Conservation (phyloP, 2,888 invertebrate genomes). For the Nemurella pictetii region DNA sequence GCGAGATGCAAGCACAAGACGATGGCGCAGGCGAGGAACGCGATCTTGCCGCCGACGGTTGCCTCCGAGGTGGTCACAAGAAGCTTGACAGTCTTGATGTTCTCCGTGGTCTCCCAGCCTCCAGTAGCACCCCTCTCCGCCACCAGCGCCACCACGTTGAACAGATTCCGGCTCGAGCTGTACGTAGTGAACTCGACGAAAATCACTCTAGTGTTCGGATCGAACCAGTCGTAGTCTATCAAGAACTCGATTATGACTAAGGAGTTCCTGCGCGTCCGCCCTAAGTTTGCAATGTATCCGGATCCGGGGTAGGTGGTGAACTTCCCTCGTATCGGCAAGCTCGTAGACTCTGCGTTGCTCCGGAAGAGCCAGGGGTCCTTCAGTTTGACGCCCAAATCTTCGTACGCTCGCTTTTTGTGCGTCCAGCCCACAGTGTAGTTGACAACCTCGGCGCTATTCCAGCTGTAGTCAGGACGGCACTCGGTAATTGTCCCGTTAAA, state of each 20-base stretch:
- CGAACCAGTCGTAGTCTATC: constrained; percentile 33
- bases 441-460: neutral
- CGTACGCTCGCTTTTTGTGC: neutral
- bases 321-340: constrained; percentile 26
- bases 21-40: constrained; percentile 3
- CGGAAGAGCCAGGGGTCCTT: constrained; percentile 31
- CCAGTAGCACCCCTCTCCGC: constrained; percentile 30
- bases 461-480: constrained; percentile 2
- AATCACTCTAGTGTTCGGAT: constrained; percentile 31
- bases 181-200: constrained; percentile 37
- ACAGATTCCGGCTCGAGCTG: constrained; percentile 36
- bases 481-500: neutral
- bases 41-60: neutral
- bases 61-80: neutral
- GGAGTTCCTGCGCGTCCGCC: constrained; percentile 36
- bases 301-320: constrained; percentile 35
- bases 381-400: neutral
- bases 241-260: constrained; percentile 34
- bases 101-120: neutral
- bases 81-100: constrained; percentile 27
- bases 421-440: constrained; percentile 33
- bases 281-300: constrained; percentile 39
- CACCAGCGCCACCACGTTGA: constrained; percentile 35
- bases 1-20: neutral
- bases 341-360: neutral